Evolutionary conservation across 1,140 invertebrate species (phyloP).

Genomic region (Bombus waltoni): DNA sequence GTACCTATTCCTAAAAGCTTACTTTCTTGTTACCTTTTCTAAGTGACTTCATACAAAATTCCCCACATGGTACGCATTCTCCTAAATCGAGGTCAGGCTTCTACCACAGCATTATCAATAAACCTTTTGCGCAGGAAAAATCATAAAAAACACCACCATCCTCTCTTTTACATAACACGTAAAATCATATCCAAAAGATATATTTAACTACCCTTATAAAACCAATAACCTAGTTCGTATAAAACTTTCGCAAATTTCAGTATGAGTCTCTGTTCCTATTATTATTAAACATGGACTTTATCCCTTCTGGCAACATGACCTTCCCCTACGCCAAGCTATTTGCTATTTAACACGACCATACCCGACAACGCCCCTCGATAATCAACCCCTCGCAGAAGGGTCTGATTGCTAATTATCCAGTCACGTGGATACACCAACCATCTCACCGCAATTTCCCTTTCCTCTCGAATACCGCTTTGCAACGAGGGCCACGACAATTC

Average conservation of each 20-base stretch:
- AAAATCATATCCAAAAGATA: not conserved
- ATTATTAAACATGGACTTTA: not conserved
- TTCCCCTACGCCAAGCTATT: not conserved
- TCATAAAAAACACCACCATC: not conserved
- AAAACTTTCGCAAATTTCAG: not conserved
- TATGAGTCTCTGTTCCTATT: not conserved
- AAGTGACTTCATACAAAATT: not conserved
- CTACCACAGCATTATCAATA: not conserved
- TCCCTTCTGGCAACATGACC: not conserved
- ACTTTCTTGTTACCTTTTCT: not conserved
- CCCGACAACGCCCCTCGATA: not conserved
- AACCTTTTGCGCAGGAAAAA: not conserved
- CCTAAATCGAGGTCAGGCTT: not conserved
- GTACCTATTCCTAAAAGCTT: not conserved
- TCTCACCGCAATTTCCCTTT: not conserved
- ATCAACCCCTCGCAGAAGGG: not conserved
- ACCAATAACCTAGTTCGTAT: not conserved
- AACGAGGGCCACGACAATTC: conserved; percentile 11
- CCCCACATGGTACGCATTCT: not conserved
- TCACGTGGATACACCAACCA: not conserved
- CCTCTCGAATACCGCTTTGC: not conserved
- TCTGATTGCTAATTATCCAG: not conserved
- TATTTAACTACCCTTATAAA: not conserved
- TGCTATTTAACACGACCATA: not conserved
- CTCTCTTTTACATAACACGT: not conserved